Evolutionary conservation across 2,888 invertebrate genomes (phyloP).

Genomic region (Ischnura elegans): DNA sequence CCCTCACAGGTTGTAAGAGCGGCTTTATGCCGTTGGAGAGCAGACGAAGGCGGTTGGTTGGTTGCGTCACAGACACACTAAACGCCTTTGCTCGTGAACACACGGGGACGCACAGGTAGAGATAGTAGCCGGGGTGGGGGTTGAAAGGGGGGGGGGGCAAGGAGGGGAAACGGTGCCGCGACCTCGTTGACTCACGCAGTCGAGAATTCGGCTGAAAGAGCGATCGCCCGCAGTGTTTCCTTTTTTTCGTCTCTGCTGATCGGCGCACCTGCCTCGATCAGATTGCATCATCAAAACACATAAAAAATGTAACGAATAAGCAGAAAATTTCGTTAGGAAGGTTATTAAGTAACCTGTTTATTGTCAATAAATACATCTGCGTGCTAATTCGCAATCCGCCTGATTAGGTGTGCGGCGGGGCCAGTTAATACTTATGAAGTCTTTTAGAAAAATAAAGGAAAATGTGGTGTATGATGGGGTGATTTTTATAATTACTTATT

Average conservation of each 20-base stretch:
- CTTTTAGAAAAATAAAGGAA: no score
- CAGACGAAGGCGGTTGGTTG: background rate
- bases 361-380: no score
- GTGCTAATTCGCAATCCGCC: no score
- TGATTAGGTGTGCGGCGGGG: no score
- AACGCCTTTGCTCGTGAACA: background rate
- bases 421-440: no score
- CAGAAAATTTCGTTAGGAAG: no score
- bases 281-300: constrained; percentile 28
- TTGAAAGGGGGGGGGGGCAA: background rate
- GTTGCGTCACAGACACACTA: background rate
- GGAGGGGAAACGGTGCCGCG: background rate
- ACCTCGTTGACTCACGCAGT: constrained; percentile 18
- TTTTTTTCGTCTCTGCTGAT: background rate
- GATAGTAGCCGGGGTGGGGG: no score
- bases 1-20: background rate
- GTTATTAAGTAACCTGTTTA: no score
- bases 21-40: background rate
- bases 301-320: background rate
- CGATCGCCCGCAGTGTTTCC: background rate
- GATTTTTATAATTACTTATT: no score
- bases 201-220: background rate
- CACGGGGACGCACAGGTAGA: background rate
- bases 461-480: no score
- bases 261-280: background rate